Base-by-base conservation (phyloP, 1,140 invertebrate genomes). In the Steinernema khuongi region DNA sequence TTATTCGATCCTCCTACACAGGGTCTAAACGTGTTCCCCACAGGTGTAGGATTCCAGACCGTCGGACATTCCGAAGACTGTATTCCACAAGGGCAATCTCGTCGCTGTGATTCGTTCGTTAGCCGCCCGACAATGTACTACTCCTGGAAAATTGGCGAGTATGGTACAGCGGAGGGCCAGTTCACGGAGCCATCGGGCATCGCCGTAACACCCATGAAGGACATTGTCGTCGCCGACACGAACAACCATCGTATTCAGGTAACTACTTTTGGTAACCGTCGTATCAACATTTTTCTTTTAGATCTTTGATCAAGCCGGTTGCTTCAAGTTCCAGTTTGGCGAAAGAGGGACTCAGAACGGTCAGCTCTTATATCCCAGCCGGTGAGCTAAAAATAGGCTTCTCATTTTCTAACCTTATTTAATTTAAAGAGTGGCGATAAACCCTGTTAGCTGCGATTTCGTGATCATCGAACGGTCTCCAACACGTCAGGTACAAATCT, bases 251-350 rank as follows among this genome's bases (percentile, higher is more conserved):
- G 96, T 33, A 97, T 99, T 72, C 87, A 87, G 75, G 95, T 98
- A 80, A n/a, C n/a, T n/a, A n/a, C n/a, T n/a, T n/a, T 98, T 68
- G 18, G 18, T 68, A 31, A 68, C 18, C 18, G 18, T n/a, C 31
- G 18, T 28, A 2, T n/a, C 67, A 31, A 28, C 31, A n/a, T 68
- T 68, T 68, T 1, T 28, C 18, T 68, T 68, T 68, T 93, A 96
- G 79, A 95, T 97, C 80, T 98, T 98, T 86, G 94, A 97, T 87
- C 94, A 96, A 83, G 94, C 97, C 85, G 96, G 96, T 2, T 89
- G 94, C 50, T 98, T 98, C 86, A 97, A 97, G 88, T 97, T 97
- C 86, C 94, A 97, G 86, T 99, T 98, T 86, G 96, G 96, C 18
- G 95, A 97, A 87, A 97, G 94, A 86, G 89, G 89, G 73, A 88